Evolutionary conservation across 2,113 vertebrate genomes (phyloP), one percentile per base, ranked within the genome.

Genomic region (Labeo catla): DNA sequence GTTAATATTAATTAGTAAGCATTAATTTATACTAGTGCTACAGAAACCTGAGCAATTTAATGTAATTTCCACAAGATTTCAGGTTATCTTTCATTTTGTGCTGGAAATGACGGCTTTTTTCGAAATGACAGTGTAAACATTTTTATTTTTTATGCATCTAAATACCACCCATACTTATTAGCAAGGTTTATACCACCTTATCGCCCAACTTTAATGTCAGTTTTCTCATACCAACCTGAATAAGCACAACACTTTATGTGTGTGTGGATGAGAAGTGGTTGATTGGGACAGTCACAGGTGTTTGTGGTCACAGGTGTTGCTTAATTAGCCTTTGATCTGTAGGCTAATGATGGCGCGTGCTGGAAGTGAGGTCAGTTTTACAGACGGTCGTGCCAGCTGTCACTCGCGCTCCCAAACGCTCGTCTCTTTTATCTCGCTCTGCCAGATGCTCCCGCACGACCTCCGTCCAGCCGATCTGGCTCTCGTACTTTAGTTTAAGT

Each of bases 281-380:
- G 19, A 65, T 65, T 19, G 7, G 8, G 5, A 28, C 54, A 16
- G 36, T 43, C 34, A 10, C 72, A 23, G 34, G 68, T 73, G 82
- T 84, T 59, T 39, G 52, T 43, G 81, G 63, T 8, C 81, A 61
- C 83, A 84, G 83, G 83, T 84, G 83, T 76, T 45, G 78, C 21
- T 61, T 78, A 36, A 77, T 85, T 76, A 65, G 7, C 73, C 84
- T 78, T 85, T 85, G 73, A 74, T 76, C 73, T 76, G 57, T 50
- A 16, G 73, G 45, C 43, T 77, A 77, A 85, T 85, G 73, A 66
- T 39, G 73, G 9, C 59, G 8, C 8, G 84, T 52, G 59, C 11
- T 47, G 45, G 59, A 65, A 65, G 59, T 28, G 59, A 49, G 79
- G 43, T 65, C 79, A 81, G 43, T 81, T 81, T 45, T 63, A 80